A percentile compares a stretch with the other conserved stretches of the same genome.
These are phyloP conservation scores for Mamestra configurata DNA, from an alignment of 1,140 invertebrate species.

Conservation along the genomic window DNA sequence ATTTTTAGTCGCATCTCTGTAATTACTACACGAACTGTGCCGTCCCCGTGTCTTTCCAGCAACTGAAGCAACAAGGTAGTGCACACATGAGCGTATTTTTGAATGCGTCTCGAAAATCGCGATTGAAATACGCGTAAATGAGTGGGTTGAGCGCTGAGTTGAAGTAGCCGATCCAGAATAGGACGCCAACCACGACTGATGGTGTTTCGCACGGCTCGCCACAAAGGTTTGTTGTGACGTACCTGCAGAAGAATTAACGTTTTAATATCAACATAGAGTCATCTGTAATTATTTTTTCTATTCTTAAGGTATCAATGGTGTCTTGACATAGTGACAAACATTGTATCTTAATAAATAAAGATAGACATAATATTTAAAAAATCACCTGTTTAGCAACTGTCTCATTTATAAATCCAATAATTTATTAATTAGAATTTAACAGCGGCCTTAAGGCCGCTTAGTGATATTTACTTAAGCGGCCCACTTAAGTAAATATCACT, in stretches of 20 bases:
- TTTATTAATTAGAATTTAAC: too few species aligned
- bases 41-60: constrained; percentile 83
- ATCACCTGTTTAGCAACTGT: too few species aligned
- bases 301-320: too few species aligned
- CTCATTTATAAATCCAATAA: too few species aligned
- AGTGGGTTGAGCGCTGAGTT: constrained; percentile 99
- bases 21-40: constrained; percentile 79
- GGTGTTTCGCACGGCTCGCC: constrained; percentile 94
- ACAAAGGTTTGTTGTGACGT: constrained; percentile 95
- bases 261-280: too few species aligned
- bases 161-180: constrained; percentile 96
- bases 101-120: constrained; percentile 98
- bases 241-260: constrained; percentile 90
- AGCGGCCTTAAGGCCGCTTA: too few species aligned
- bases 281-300: too few species aligned
- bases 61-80: constrained; percentile 91
- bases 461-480: too few species aligned
- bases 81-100: constrained; percentile 96
- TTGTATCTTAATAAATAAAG: too few species aligned
- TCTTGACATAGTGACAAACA: too few species aligned
- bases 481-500: too few species aligned
- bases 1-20: constrained; percentile 57
- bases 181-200: constrained; percentile 92
- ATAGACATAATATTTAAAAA: too few species aligned
- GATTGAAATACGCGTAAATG: constrained; percentile 99